Evolutionary conservation across 2,888 invertebrate species (phyloP).

Genomic region (Drosophila kanekoi): DNA sequence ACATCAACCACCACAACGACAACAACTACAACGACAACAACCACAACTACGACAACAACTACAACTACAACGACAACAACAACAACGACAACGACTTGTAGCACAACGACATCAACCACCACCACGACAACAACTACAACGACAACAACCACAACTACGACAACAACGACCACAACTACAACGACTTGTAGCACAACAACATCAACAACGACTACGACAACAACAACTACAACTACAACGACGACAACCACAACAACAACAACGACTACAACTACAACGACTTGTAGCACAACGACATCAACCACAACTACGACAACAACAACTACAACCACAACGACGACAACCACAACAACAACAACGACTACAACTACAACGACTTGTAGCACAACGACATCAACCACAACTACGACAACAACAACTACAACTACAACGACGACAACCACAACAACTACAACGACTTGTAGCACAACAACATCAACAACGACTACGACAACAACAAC

Average conservation of each 20-base stretch:
- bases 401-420: constrained; percentile 19
- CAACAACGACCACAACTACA: constrained; percentile 9
- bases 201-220: not conserved
- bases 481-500: constrained; percentile 20
- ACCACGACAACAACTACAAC: constrained; percentile 20
- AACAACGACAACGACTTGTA: not conserved
- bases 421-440: constrained; percentile 3
- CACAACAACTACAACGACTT: not conserved
- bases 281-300: constrained; percentile 2
- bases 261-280: constrained; percentile 5
- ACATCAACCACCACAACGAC: not conserved
- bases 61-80: constrained; percentile 17
- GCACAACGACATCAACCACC: constrained; percentile 6
- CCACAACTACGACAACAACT: not conserved
- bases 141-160: constrained; percentile 10
- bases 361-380: not conserved
- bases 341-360: constrained; percentile 1
- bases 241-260: constrained; percentile 12
- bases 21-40: constrained; percentile 2
- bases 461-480: constrained; percentile 5
- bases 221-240: not conserved
- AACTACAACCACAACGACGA: constrained; percentile 13
- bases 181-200: constrained; percentile 13
- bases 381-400: constrained; percentile 7
- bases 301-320: constrained; percentile 8